Conservation (phyloP, 2,797 vertebrate species). For the Echeneis naucrates region DNA sequence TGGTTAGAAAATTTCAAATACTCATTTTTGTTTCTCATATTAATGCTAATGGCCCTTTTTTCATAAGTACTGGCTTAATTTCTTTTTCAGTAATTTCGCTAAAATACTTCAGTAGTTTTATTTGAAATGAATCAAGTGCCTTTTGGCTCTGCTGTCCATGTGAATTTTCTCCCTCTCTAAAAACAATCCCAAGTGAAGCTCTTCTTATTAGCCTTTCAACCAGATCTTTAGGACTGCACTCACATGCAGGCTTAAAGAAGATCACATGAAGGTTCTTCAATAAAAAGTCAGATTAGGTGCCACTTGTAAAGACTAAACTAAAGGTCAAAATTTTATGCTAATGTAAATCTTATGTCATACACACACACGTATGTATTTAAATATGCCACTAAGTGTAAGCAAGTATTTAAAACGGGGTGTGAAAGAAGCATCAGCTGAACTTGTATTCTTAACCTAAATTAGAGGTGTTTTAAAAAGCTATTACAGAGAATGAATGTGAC, state of each 20-base stretch:
- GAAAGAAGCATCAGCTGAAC: neutral
- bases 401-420: too few relatives aligned
- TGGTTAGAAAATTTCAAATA: conserved; percentile 9
- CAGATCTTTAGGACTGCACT: neutral
- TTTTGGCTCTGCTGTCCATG: too few relatives aligned
- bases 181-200: neutral
- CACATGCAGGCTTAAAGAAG: neutral
- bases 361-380: too few relatives aligned
- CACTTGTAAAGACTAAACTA: too few relatives aligned
- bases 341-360: too few relatives aligned
- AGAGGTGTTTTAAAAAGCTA: too few relatives aligned
- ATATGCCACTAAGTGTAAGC: too few relatives aligned
- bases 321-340: too few relatives aligned
- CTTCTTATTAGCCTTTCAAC: neutral
- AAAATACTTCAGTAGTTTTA: neutral
- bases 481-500: too few relatives aligned
- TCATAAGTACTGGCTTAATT: neutral
- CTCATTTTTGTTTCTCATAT: neutral
- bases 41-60: neutral
- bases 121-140: neutral
- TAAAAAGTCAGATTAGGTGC: too few relatives aligned
- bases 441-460: neutral
- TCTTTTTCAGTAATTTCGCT: too few relatives aligned
- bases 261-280: neutral
- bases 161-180: neutral